Conservation (phyloP, 2,888 invertebrate species). For the Caenorhabditis wallacei region DNA sequence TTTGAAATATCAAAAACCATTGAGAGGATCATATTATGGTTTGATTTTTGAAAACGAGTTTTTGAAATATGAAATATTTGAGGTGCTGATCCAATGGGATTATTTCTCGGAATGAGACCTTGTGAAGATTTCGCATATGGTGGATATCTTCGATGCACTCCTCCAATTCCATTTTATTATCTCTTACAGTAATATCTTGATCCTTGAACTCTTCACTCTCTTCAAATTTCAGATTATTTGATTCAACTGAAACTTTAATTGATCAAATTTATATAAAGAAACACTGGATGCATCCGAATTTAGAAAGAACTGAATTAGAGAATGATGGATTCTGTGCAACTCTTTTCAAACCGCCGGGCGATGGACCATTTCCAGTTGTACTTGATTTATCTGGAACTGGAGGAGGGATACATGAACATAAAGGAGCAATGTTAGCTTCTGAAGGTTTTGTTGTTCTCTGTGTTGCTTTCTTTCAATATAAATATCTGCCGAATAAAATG, state of each 20-base stretch:
- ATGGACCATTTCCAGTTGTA: constrained; percentile 68
- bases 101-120: constrained; percentile 64
- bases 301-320: constrained; percentile 58
- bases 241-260: constrained; percentile 26
- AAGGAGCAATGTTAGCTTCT: constrained; percentile 67
- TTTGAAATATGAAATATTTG: background rate
- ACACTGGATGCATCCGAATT: constrained; percentile 71
- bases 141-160: constrained; percentile 65
- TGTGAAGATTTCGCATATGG: constrained; percentile 67
- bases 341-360: constrained; percentile 67
- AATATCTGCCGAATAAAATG: constrained; percentile 64
- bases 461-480: constrained; percentile 69
- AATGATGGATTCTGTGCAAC: constrained; percentile 63
- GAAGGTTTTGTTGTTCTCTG: constrained; percentile 70
- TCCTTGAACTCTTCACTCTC: background rate
- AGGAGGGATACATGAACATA: constrained; percentile 69
- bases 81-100: constrained; percentile 65
- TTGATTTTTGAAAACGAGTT: background rate
- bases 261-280: constrained; percentile 65
- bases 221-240: constrained; percentile 53
- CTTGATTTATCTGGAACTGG: constrained; percentile 70
- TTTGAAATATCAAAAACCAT: constrained; percentile 46
- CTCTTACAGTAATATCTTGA: constrained; percentile 39
- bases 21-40: constrained; percentile 69
- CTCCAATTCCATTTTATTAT: constrained; percentile 57